A percentile compares a stretch with the other conserved stretches of the same genome.
Conservation (phyloP, 2,888 invertebrate genomes). For the Chloroclystis v-ata region DNA sequence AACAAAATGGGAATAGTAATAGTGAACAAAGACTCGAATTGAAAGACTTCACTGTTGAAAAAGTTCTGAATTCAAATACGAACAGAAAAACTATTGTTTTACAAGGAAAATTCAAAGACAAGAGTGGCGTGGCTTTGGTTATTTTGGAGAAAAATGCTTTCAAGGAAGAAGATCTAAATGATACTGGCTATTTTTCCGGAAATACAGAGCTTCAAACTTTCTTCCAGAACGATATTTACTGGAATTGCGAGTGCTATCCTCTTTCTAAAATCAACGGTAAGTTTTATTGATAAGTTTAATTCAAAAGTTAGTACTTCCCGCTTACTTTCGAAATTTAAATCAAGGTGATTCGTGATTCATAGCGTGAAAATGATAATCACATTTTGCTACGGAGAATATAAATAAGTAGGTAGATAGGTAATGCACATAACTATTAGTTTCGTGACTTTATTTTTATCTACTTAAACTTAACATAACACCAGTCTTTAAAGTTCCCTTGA, state of each 20-base stretch:
- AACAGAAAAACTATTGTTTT: slow-evolving; percentile 84
- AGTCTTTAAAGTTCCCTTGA: too few relatives aligned
- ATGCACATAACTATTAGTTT: too few relatives aligned
- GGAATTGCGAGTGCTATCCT: slow-evolving; percentile 86
- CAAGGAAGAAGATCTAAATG: slow-evolving; percentile 78
- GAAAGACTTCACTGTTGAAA: slow-evolving; percentile 81
- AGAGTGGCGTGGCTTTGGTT: slow-evolving; percentile 82
- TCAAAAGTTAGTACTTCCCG: slow-evolving; percentile 6
- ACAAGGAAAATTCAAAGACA: slow-evolving; percentile 82
- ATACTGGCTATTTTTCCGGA: slow-evolving; percentile 79
- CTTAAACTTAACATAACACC: too few relatives aligned
- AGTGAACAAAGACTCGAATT: slow-evolving; percentile 66
- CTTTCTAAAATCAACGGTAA: slow-evolving; percentile 81
- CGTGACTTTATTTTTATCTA: too few relatives aligned
- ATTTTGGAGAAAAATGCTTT: slow-evolving; percentile 91
- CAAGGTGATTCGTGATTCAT: slow-evolving; percentile 26
- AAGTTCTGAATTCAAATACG: slow-evolving; percentile 84
- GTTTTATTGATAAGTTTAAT: slow-evolving; percentile 30
- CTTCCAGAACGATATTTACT: slow-evolving; percentile 91
- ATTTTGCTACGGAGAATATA: not conserved
- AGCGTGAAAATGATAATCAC: not conserved
- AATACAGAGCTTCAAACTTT: slow-evolving; percentile 79
- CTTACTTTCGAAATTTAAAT: slow-evolving; percentile 43
- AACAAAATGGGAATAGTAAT: slow-evolving; percentile 56
- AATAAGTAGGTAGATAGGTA: not conserved